Evolutionary conservation across 92 coral and sea anemone genomes (phyloP).

Genomic region (Epizoanthus illoricatus): DNA sequence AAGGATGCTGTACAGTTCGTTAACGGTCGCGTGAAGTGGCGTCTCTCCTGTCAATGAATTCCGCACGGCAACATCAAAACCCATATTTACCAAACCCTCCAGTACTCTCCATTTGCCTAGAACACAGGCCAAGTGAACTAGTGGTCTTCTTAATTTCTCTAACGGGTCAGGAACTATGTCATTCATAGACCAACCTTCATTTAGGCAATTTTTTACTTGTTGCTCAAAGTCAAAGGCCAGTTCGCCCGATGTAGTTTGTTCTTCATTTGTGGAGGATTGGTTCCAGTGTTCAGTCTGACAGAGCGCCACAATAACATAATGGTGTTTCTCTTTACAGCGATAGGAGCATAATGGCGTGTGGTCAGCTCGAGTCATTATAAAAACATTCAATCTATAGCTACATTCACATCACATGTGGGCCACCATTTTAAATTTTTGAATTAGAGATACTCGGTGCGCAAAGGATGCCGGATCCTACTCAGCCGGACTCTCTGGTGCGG

Average conservation of each 20-base stretch:
- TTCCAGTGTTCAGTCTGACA: conserved; percentile 17
- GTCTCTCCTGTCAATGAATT: conserved; percentile 5
- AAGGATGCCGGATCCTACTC: conserved; percentile 15
- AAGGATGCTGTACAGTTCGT: conserved; percentile 19
- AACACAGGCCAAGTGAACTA: conserved; percentile 22
- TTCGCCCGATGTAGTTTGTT: not conserved
- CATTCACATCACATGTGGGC: not conserved
- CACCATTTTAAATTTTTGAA: conserved; percentile 14
- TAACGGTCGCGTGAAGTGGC: conserved; percentile 18
- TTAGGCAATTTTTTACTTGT: conserved; percentile 5
- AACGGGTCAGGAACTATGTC: conserved; percentile 32
- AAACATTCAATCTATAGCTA: too few species aligned
- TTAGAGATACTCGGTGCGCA: not conserved
- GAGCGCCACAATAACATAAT: conserved; percentile 7
- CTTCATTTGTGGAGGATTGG: not conserved
- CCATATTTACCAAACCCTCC: conserved; percentile 12
- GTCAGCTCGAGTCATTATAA: not conserved
- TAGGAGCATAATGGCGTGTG: conserved; percentile 17
- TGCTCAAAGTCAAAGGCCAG: conserved; percentile 10
- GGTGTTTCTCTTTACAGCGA: conserved; percentile 17
- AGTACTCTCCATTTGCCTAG: conserved; percentile 27
- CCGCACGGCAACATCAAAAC: conserved; percentile 11
- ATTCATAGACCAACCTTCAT: conserved; percentile 12
- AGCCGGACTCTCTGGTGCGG: not conserved
- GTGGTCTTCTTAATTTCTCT: conserved; percentile 28